phyloP scores from a whole-genome alignment of 2,113 vertebrate species.

The Eurystomus gularis region DNA sequence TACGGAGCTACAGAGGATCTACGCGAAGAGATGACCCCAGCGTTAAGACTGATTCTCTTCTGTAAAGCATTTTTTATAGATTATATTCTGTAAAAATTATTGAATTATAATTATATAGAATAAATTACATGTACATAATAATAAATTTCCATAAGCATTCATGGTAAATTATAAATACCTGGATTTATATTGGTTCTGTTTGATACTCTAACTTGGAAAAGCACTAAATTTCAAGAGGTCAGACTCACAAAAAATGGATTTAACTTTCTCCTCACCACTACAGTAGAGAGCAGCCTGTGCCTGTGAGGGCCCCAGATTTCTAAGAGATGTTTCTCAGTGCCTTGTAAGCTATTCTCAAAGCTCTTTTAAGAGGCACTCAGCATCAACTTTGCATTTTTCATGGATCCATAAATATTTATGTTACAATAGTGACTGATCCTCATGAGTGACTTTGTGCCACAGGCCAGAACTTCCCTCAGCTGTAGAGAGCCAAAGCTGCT shows the following conservation, averaged over 20 bases:
- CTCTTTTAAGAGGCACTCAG: constrained; percentile 3
- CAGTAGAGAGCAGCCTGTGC: neutral
- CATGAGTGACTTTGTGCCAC: neutral
- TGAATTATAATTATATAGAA: neutral
- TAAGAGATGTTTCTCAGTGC: neutral
- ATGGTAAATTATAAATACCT: neutral
- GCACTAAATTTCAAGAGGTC: neutral
- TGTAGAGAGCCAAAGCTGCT: neutral
- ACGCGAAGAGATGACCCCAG: neutral
- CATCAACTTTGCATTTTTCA: constrained; percentile 49
- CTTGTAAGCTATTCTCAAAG: neutral
- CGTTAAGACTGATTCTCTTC: neutral
- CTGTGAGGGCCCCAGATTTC: neutral
- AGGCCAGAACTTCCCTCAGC: neutral
- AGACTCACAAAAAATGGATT: fast-evolving
- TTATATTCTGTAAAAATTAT: neutral
- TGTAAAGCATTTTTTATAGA: neutral
- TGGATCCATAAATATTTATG: constrained; percentile 48
- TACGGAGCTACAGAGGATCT: neutral
- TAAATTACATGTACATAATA: neutral
- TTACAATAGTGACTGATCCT: constrained; percentile 34
- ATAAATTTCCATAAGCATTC: neutral
- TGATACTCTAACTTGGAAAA: neutral
- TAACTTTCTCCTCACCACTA: neutral
- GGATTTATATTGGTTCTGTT: neutral